Conservation (phyloP, 2,888 invertebrate genomes). For the Morinoia aosen region DNA sequence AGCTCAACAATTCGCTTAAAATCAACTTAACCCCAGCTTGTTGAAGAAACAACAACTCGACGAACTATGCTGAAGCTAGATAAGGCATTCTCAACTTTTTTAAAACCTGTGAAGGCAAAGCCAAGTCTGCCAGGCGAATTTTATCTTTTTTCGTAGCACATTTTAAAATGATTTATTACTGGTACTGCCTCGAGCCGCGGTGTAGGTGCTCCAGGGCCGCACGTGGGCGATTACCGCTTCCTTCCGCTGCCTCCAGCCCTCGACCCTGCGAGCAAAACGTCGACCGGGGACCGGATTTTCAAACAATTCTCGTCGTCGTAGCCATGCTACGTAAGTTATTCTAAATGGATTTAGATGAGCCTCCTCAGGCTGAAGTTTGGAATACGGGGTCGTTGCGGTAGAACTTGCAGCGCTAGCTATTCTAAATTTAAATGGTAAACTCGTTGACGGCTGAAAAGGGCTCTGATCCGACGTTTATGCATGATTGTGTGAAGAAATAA, state of each 20-base stretch:
- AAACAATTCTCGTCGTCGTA: no score
- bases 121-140: not conserved
- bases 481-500: no score
- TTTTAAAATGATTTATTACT: not conserved
- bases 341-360: no score
- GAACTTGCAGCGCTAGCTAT: no score
- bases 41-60: not conserved
- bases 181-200: not conserved
- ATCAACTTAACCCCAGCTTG: not conserved
- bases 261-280: not conserved
- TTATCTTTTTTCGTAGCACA: not conserved
- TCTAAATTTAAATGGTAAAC: no score
- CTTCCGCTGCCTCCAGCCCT: not conserved
- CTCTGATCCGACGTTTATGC: no score
- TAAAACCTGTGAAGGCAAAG: not conserved
- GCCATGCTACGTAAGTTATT: no score
- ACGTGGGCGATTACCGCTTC: slow-evolving; percentile 40
- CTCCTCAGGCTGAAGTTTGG: no score
- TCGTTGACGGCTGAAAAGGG: no score
- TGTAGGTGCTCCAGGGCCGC: not conserved
- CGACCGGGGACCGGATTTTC: not conserved
- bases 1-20: not conserved
- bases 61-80: not conserved
- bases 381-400: no score
- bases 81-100: not conserved